Base-by-base conservation (phyloP, 2,113 vertebrate genomes). In the Donacobius atricapilla region DNA sequence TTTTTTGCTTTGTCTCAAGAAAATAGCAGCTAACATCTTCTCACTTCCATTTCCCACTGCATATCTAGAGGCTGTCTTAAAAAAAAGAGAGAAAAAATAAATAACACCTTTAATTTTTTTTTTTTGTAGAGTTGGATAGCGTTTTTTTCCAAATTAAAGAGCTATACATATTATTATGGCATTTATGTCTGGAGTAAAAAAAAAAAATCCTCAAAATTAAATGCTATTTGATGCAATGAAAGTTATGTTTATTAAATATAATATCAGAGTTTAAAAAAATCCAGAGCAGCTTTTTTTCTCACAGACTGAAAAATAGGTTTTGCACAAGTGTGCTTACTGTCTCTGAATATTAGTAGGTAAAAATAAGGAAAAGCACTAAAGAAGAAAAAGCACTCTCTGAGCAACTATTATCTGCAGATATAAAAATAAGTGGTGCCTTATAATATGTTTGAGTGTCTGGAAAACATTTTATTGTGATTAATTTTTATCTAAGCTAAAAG, bases 1-100 rank as follows among this genome's bases (percentile, higher is more conserved):
- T 35, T 70, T 89, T 95, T 91, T 80, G 2, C 45, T 86, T 93
- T 83, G 57, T 86, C 44, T 60, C 44, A 77, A 72, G 77, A 65
- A 79, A 54, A 13, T 75, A 45, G 15, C 20, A 66, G 8, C 25
- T 63, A 56, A 40, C 18, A 44, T 64, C 71, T 61, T 54, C 12
- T 82, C 19, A 22, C 17, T 84, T 79, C 25, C 9, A 63, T 75
- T 93, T 93, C 30, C 66, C 21, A 60, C 39, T 56, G 23, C 19
- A 37, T 85, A 83, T 15, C 40, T 51, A 33, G 60, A 93, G 63
- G n/a, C 13, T 54, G 12, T 75, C 24, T 73, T 69, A 6, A 83
- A 83, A 15, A n/a, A 18, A 16, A 13, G 4, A 35, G 8, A 3
- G 14, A 6, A 50, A 64, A 57, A 57, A 65, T 20, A 42, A 56